These are phyloP conservation scores for Graptemys geographica DNA, from an alignment of 2,797 vertebrate species.

Conservation along the genomic window DNA sequence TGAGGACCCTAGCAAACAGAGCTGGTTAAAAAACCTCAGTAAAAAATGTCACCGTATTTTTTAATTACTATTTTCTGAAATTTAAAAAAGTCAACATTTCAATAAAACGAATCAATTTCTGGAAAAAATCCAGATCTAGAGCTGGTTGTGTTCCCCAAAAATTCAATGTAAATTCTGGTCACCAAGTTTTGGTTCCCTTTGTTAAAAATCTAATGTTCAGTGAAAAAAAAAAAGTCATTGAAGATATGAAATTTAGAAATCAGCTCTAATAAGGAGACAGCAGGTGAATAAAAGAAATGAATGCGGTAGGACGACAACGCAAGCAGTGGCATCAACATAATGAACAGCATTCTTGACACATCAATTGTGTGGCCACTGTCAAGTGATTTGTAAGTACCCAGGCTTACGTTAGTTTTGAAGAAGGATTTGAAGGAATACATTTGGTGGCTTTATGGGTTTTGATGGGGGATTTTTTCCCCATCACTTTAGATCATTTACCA, in stretches of 20 bases:
- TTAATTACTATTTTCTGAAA: neutral
- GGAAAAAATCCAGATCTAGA: neutral
- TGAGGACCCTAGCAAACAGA: neutral
- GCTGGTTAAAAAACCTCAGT: neutral
- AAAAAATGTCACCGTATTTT: neutral
- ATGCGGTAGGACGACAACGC: neutral
- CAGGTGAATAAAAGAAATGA: neutral
- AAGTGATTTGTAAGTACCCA: neutral
- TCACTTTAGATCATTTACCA: neutral
- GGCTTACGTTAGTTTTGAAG: neutral
- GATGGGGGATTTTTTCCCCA: neutral
- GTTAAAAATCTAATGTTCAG: neutral
- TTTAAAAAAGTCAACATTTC: neutral
- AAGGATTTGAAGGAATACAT: neutral
- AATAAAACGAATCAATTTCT: neutral
- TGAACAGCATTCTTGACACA: neutral
- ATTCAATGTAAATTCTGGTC: neutral
- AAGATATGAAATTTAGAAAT: neutral
- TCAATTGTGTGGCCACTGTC: neutral
- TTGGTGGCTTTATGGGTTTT: neutral
- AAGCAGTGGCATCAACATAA: neutral
- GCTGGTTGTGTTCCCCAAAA: neutral
- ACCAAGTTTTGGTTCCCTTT: neutral
- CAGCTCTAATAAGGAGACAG: neutral
- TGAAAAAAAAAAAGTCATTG: neutral